phyloP scores from a whole-genome alignment of 2,797 vertebrate genomes.

The Halcyon chelicuti region DNA sequence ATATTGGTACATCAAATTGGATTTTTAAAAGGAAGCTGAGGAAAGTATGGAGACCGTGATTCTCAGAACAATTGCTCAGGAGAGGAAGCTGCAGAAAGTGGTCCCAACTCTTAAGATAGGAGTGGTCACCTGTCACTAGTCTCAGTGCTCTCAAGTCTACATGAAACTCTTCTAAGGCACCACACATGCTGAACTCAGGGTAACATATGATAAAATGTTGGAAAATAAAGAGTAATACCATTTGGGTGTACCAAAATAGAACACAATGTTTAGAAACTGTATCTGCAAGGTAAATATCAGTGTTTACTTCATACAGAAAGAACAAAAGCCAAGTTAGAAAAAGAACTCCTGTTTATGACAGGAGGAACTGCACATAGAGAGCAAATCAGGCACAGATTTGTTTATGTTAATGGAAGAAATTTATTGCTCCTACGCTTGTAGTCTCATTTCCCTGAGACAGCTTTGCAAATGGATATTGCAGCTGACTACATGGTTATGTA shows the following conservation, averaged over 20 bases:
- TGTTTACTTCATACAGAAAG: background rate
- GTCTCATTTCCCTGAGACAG: background rate
- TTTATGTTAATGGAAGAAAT: conserved; percentile 5
- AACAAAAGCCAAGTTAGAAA: background rate
- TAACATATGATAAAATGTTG: background rate
- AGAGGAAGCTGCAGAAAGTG: background rate
- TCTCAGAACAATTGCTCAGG: background rate
- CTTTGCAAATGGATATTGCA: background rate
- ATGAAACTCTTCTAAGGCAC: background rate
- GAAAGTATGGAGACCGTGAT: background rate
- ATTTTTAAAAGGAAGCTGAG: background rate
- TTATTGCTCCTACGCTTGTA: background rate
- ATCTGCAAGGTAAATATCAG: background rate
- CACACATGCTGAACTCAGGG: background rate
- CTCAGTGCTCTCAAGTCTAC: background rate
- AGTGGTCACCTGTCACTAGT: background rate
- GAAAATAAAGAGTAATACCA: background rate
- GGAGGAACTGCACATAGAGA: background rate
- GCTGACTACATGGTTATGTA: background rate
- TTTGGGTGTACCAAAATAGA: background rate
- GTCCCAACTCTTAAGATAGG: background rate
- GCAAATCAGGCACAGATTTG: background rate
- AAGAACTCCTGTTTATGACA: background rate
- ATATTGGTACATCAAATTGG: background rate
- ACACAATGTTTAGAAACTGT: background rate